These are phyloP conservation scores for Triplophysa yarkandensis DNA, from an alignment of 2,797 vertebrate genomes.

Conservation along the genomic window DNA sequence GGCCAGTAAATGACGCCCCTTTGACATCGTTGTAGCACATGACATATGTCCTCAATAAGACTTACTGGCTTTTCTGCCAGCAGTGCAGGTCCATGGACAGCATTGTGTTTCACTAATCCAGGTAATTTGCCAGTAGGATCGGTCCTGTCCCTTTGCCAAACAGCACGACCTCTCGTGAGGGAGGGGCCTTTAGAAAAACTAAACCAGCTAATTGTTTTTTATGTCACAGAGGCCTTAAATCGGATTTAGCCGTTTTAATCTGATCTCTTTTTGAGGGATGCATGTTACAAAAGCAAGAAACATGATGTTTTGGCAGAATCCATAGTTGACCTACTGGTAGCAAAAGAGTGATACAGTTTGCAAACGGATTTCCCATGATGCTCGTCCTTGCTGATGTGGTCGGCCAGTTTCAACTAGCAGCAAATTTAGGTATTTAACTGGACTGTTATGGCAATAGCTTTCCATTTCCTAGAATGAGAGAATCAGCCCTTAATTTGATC, in stretches of 20 bases:
- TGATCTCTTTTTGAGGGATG: conserved; percentile 46
- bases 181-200: conserved; percentile 38
- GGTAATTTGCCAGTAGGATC: conserved; percentile 52
- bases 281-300: conserved; percentile 42
- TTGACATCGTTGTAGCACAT: conserved; percentile 25
- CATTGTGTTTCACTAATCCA: conserved; percentile 52
- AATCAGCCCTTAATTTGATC: conserved; percentile 18
- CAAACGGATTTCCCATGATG: conserved; percentile 25
- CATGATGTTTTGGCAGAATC: conserved; percentile 45
- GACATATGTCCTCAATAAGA: conserved; percentile 36
- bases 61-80: conserved; percentile 36
- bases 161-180: conserved; percentile 4
- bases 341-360: conserved; percentile 19
- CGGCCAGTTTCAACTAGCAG: conserved; percentile 20
- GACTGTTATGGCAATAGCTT: not conserved
- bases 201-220: conserved; percentile 56
- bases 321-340: not conserved
- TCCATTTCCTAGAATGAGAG: conserved; percentile 13
- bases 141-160: conserved; percentile 38
- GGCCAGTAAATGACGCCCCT: not conserved
- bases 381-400: conserved; percentile 1
- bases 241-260: conserved; percentile 53
- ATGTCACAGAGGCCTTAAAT: conserved; percentile 50
- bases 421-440: conserved; percentile 6
- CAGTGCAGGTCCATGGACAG: conserved; percentile 41